phyloP scores from a whole-genome alignment of 1,140 invertebrate genomes.

The Caerostris extrusa region DNA sequence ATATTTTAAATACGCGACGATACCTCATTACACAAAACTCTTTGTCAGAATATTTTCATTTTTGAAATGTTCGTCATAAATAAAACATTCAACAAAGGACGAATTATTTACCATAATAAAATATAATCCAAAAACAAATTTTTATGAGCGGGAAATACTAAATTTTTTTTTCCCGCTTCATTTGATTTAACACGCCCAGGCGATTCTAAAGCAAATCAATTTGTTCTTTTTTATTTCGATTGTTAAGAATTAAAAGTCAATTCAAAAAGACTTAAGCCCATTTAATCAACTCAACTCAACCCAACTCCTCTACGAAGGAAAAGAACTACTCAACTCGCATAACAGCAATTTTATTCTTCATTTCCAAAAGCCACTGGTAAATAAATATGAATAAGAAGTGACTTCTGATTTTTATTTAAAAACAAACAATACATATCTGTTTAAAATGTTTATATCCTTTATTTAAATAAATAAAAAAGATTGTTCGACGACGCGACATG shows the following conservation, averaged over 20 bases:
- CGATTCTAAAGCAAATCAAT: neutral
- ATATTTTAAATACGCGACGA: constrained; percentile 1
- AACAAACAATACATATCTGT: neutral
- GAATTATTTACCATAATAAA: constrained; percentile 30
- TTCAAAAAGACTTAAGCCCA: neutral
- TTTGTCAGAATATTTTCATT: neutral
- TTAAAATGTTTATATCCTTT: neutral
- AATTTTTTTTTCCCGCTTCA: neutral
- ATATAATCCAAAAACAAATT: constrained; percentile 3
- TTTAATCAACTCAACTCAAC: neutral
- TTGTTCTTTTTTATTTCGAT: neutral
- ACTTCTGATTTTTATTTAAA: neutral
- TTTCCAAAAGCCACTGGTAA: neutral
- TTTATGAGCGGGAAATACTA: neutral
- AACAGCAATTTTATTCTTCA: neutral
- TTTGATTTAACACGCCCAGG: neutral
- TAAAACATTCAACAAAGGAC: neutral
- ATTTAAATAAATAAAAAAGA: neutral
- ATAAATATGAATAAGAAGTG: neutral
- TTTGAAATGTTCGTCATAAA: neutral
- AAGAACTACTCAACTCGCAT: neutral
- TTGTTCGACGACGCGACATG: neutral
- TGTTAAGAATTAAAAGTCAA: neutral
- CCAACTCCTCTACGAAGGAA: neutral
- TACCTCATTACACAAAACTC: neutral